These are phyloP conservation scores for Cynocephalus volans DNA, from an alignment of 2,113 vertebrate species.

Conservation along the genomic window DNA sequence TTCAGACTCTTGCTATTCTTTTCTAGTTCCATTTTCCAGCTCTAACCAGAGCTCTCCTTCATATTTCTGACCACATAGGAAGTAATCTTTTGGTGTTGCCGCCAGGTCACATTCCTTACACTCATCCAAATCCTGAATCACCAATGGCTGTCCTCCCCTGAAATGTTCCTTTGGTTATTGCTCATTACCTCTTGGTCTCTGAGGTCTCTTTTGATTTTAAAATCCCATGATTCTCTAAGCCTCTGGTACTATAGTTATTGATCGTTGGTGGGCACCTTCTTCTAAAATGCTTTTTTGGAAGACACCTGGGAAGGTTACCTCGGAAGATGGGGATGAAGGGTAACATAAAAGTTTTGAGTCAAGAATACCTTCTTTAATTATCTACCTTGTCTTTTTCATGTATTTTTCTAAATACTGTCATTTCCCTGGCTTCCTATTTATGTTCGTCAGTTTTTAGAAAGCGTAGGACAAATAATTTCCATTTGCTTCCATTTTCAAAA, in stretches of 20 bases:
- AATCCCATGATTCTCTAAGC: background rate
- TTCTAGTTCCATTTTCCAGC: background rate
- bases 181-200: background rate
- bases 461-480: background rate
- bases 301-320: background rate
- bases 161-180: background rate
- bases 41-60: background rate
- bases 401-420: background rate
- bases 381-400: background rate
- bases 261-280: background rate
- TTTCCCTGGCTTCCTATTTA: slow-evolving; percentile 18
- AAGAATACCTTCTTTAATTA: background rate
- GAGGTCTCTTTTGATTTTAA: background rate
- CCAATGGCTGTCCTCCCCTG: background rate
- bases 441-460: slow-evolving; percentile 27
- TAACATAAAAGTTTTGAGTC: background rate
- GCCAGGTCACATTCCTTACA: background rate
- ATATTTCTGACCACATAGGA: too few relatives aligned
- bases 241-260: background rate
- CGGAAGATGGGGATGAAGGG: background rate
- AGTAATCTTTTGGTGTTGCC: background rate
- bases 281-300: background rate
- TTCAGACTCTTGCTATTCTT: background rate
- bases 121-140: background rate
- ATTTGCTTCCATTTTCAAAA: slow-evolving; percentile 60